A percentile compares a stretch with the other conserved stretches of the same genome.
Conservation (phyloP, 2,113 vertebrate species). For the Phodopus roborovskii region DNA sequence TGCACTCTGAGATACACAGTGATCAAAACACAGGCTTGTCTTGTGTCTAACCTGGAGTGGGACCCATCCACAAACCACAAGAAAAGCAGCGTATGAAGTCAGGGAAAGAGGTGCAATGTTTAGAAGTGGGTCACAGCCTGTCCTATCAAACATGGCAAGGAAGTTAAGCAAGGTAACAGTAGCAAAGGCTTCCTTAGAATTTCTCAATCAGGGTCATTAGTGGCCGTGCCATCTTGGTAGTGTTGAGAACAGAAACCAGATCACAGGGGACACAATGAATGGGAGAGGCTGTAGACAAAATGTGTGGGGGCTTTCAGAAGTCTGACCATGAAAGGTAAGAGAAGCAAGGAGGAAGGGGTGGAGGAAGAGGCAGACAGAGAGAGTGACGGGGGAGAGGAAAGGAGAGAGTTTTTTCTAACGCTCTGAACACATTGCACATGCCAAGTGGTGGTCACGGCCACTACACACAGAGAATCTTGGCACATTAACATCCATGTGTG, state of each 20-base stretch:
- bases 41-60: neutral
- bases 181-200: conserved; percentile 49
- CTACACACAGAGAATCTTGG: conserved; percentile 26
- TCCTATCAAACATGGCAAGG: neutral
- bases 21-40: neutral
- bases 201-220: conserved; percentile 67
- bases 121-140: neutral
- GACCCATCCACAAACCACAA: neutral
- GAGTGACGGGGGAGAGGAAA: too few relatives aligned
- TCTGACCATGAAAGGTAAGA: neutral
- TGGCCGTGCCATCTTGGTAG: conserved; percentile 43
- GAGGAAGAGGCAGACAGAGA: neutral
- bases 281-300: conserved; percentile 45
- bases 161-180: conserved; percentile 53
- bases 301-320: neutral
- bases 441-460: neutral
- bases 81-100: neutral
- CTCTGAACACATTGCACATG: neutral
- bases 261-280: conserved; percentile 23
- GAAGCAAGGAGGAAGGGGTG: neutral
- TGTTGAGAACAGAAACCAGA: conserved; percentile 65
- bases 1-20: neutral
- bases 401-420: neutral
- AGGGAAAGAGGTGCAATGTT: conserved; percentile 10
- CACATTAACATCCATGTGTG: neutral